Conservation (phyloP, 2,888 invertebrate genomes). For the Pegoplata infirma region DNA sequence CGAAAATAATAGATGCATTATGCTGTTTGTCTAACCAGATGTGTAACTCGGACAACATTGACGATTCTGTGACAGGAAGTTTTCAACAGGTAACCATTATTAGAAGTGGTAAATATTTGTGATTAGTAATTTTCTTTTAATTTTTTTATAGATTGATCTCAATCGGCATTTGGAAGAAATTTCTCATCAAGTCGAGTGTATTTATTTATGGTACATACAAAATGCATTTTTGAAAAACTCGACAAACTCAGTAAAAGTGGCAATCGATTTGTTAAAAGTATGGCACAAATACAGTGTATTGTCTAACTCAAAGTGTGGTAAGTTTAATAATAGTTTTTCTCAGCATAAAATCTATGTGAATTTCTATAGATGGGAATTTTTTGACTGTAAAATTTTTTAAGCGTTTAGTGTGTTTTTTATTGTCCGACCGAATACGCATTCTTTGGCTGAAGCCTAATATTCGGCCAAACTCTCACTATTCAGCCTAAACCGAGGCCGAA, state of each 20-base stretch:
- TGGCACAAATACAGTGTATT: conserved; percentile 73
- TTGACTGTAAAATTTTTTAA: no score
- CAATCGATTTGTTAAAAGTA: conserved; percentile 66
- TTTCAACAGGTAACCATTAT: conserved; percentile 90
- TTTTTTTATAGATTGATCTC: conserved; percentile 72
- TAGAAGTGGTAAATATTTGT: background rate
- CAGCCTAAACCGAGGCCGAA: no score
- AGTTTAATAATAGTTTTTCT: no score
- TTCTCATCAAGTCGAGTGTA: conserved; percentile 73
- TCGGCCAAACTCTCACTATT: no score
- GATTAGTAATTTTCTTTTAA: background rate
- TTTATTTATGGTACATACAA: conserved; percentile 70
- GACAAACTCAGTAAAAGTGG: conserved; percentile 25
- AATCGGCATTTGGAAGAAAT: conserved; percentile 84
- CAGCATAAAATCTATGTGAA: no score
- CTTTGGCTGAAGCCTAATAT: no score
- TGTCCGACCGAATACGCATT: no score
- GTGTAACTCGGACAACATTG: conserved; percentile 76
- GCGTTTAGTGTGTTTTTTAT: no score
- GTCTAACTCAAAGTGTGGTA: conserved; percentile 68
- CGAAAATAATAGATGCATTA: conserved; percentile 75
- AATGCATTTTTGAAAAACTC: conserved; percentile 56
- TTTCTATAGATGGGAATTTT: no score
- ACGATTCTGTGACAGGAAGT: conserved; percentile 84
- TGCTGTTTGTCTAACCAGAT: conserved; percentile 74